A percentile compares a stretch with the other conserved stretches of the same genome.
These are phyloP conservation scores for Deroplatys truncata DNA, from an alignment of 2,888 invertebrate genomes.

Conservation along the genomic window DNA sequence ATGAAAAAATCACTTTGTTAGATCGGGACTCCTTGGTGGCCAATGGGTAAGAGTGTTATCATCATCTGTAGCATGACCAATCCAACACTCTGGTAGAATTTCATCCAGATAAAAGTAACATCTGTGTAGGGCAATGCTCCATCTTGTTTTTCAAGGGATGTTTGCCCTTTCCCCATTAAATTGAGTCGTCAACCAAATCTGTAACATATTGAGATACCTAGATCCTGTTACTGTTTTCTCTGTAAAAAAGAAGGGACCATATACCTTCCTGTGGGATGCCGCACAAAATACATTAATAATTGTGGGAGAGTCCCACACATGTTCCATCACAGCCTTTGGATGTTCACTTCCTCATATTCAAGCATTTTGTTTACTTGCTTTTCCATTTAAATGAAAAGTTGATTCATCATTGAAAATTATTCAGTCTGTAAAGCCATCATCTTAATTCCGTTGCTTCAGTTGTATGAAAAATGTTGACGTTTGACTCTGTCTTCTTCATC, in stretches of 20 bases:
- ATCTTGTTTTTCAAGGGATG: neutral
- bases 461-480: neutral
- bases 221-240: neutral
- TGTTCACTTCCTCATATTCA: neutral
- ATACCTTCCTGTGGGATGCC: neutral
- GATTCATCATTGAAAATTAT: neutral
- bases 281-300: conserved; percentile 7
- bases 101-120: no score
- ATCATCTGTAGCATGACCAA: no score
- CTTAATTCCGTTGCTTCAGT: neutral
- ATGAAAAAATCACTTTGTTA: no score
- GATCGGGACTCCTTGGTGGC: no score
- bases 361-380: neutral
- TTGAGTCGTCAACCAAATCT: neutral
- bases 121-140: neutral
- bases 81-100: no score
- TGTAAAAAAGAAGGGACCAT: neutral
- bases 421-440: neutral
- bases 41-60: no score
- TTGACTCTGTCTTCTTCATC: neutral
- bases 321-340: neutral
- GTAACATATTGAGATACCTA: neutral
- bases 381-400: neutral
- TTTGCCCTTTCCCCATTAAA: neutral
- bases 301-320: neutral